Base-by-base conservation (phyloP, 2,797 vertebrate genomes). In the Spinus pinus region DNA sequence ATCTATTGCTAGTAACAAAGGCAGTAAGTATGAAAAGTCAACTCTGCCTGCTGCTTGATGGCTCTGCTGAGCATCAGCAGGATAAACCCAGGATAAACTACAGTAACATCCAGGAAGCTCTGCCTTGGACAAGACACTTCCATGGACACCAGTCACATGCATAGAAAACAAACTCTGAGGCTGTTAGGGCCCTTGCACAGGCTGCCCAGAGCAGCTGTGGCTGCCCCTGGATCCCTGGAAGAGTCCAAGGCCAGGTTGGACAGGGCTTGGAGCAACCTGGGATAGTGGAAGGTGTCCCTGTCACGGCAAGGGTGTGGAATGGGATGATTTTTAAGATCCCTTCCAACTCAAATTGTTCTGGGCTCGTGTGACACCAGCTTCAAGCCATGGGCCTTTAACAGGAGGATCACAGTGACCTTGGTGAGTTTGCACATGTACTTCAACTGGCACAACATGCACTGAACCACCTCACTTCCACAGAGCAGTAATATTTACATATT, bases 201-300 rank as follows among this genome's bases (percentile, higher is more conserved):
- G n/a, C 0, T 16, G 10, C 14, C 6, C 49, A 62, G 1, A 70
- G 33, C 0, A 70, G 25, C 49, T 54, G 41, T 21, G 33, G 25
- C 56, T 54, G 41, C 2, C 30, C 65, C 25, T 41, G 41, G 41
- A 49, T 10, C 57, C 31, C 42, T 49, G 57, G 25, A 0, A 56
- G 10, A 13, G 31, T 5, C 35, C 41, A 4, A 16, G 35, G 25
- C 49, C 73, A 56, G 27, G 31, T 0, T 49, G 41, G 64, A 25
- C 0, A 0, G 14, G 17, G 11, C 9, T 39, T 39, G 41, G 30
- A 56, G 25, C 10, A 8, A 0, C 25, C 30, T 53, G 33, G 33
- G 17, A 22, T 0, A 22, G 33, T 18, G 33, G 7, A 22, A 61
- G 14, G 6, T 14, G 21, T 41, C 25, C 21, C 5, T 77, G 72